A percentile compares a stretch with the other conserved stretches of the same genome.
phyloP scores from a whole-genome alignment of 2,888 invertebrate species.

The Heliconius sara region DNA sequence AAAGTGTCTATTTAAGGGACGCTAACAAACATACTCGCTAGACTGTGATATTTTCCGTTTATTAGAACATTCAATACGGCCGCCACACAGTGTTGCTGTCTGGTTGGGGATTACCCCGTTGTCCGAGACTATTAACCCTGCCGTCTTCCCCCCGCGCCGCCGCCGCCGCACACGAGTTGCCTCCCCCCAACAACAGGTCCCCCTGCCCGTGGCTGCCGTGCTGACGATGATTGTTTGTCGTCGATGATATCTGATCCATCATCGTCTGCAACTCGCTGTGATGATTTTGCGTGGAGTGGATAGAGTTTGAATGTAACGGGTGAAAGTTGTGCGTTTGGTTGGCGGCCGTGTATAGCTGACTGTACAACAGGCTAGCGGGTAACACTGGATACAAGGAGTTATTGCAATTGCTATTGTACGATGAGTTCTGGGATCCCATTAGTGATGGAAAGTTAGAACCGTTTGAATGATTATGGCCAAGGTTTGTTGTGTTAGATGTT shows the following conservation, averaged over 20 bases:
- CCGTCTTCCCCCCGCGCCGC: constrained; percentile 84
- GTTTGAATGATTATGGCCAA: constrained; percentile 85
- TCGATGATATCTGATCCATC: constrained; percentile 89
- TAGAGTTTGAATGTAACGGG: constrained; percentile 86
- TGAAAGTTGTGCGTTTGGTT: constrained; percentile 90
- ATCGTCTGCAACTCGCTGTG: constrained; percentile 89
- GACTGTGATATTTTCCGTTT: constrained; percentile 23
- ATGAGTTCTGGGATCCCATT: constrained; percentile 85
- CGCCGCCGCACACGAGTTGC: constrained; percentile 83
- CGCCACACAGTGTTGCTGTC: constrained; percentile 90
- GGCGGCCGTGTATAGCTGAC: constrained; percentile 91
- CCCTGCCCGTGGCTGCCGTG: constrained; percentile 73
- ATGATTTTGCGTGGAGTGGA: constrained; percentile 85
- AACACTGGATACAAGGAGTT: constrained; percentile 90
- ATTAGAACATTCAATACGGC: constrained; percentile 84
- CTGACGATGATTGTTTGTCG: constrained; percentile 83
- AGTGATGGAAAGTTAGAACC: constrained; percentile 86
- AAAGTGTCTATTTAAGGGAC: constrained; percentile 10
- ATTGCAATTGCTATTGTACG: constrained; percentile 87
- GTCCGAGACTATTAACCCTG: constrained; percentile 81
- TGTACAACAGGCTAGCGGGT: constrained; percentile 92
- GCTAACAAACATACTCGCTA: constrained; percentile 15
- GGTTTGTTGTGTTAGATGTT: constrained; percentile 86
- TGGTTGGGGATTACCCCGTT: constrained; percentile 85
- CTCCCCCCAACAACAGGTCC: constrained; percentile 82